Conservation (phyloP, 2,888 invertebrate genomes). For the Leucoma salicis region DNA sequence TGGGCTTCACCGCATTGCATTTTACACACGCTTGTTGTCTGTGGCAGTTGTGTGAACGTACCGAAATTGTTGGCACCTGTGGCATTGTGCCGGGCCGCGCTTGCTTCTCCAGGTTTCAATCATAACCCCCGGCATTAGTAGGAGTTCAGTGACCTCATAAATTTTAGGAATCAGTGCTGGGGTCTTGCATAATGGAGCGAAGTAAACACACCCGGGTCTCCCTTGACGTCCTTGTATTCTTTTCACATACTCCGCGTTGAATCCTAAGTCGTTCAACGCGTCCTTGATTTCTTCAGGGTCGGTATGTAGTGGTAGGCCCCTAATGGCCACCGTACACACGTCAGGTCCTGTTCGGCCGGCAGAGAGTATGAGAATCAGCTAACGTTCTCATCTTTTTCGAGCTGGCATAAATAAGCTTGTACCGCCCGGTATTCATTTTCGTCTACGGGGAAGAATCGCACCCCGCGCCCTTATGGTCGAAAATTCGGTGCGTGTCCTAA, state of each 20-base stretch:
- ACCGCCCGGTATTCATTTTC: neutral
- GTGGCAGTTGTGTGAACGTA: neutral
- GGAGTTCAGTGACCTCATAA: neutral
- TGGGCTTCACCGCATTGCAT: neutral
- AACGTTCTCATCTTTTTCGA: neutral
- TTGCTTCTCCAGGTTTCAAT: neutral
- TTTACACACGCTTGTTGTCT: neutral
- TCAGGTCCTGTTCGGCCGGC: neutral
- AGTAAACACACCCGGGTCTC: neutral
- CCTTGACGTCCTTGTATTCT: neutral
- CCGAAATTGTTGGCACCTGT: neutral
- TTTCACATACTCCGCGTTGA: neutral
- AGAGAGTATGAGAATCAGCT: neutral
- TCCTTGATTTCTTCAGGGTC: neutral
- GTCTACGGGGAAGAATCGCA: neutral
- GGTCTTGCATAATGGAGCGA: neutral
- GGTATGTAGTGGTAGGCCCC: neutral
- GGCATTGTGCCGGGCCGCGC: neutral
- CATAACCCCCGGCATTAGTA: neutral
- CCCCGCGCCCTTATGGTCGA: neutral
- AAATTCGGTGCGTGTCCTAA: neutral
- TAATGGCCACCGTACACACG: neutral
- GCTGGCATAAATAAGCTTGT: neutral
- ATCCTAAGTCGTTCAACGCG: neutral
- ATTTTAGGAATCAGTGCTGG: neutral